A percentile compares a stretch with the other conserved stretches of the same genome.
Evolutionary conservation across 2,888 invertebrate genomes (phyloP).

Genomic region (Lasiommata megera): DNA sequence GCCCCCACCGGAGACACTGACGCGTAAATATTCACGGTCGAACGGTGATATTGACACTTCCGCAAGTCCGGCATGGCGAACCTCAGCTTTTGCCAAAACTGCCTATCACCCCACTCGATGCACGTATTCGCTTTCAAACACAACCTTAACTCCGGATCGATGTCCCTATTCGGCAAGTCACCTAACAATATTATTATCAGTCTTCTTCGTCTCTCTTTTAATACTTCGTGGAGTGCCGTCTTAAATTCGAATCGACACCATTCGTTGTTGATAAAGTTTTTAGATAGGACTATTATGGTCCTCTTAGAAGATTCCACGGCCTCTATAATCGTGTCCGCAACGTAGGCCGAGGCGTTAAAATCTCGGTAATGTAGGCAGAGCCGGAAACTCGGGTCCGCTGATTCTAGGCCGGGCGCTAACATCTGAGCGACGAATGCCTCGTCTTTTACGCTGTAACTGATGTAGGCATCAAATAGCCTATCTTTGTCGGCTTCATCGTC

Average conservation of each 20-base stretch:
- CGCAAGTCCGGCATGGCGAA: constrained; percentile 93
- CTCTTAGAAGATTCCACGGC: constrained; percentile 95
- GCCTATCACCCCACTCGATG: constrained; percentile 95
- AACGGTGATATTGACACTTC: constrained; percentile 84
- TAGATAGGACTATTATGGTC: constrained; percentile 94
- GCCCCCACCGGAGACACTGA: constrained; percentile 81
- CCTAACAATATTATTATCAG: constrained; percentile 95
- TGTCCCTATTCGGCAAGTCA: constrained; percentile 92
- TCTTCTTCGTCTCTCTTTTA: constrained; percentile 92
- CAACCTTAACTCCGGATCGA: constrained; percentile 94
- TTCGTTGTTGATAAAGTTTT: constrained; percentile 96
- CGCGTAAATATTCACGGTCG: constrained; percentile 87
- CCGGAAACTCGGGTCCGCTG: constrained; percentile 89
- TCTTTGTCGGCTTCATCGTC: constrained; percentile 92
- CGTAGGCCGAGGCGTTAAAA: constrained; percentile 92
- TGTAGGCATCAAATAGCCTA: constrained; percentile 96
- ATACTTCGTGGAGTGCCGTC: constrained; percentile 94
- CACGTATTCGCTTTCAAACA: constrained; percentile 95
- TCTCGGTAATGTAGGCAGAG: constrained; percentile 96
- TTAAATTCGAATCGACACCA: constrained; percentile 98
- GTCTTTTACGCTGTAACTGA: constrained; percentile 96
- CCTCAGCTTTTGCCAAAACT: constrained; percentile 98
- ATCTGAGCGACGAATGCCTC: constrained; percentile 95
- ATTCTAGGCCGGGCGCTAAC: constrained; percentile 92
- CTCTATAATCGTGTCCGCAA: constrained; percentile 95